Conservation (phyloP, 2,888 invertebrate species). For the Agrotis puta region DNA sequence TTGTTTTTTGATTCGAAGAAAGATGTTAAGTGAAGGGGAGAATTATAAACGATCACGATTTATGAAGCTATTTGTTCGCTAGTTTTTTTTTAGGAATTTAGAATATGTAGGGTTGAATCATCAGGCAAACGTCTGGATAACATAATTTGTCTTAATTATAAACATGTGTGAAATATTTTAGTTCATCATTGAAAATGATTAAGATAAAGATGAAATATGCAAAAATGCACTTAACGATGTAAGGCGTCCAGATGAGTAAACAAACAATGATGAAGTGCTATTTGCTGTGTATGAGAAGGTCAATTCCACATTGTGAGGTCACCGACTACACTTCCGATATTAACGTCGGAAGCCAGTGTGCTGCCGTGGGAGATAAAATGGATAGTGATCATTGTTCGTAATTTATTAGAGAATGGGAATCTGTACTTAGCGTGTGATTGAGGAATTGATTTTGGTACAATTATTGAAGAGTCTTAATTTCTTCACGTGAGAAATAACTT, state of each 20-base stretch:
- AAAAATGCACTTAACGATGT: not conserved
- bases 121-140: constrained; percentile 9
- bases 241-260: constrained; percentile 48
- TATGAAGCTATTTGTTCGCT: constrained; percentile 18
- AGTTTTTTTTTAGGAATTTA: constrained; percentile 17
- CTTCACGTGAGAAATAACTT: not conserved
- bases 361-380: constrained; percentile 32
- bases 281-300: constrained; percentile 49
- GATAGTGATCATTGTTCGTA: constrained; percentile 27
- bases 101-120: constrained; percentile 30
- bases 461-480: not conserved
- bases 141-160: not conserved
- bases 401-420: constrained; percentile 8
- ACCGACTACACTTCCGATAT: constrained; percentile 69
- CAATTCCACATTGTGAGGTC: constrained; percentile 63
- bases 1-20: constrained; percentile 39
- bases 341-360: constrained; percentile 55
- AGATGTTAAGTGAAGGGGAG: constrained; percentile 18
- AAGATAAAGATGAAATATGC: not conserved
- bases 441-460: not conserved
- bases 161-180: constrained; percentile 5
- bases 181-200: not conserved
- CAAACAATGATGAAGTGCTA: constrained; percentile 48
- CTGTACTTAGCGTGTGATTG: not conserved
- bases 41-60: constrained; percentile 36